Evolutionary conservation across 2,888 invertebrate genomes (phyloP).

Genomic region (Reticulitermes lucifugus): DNA sequence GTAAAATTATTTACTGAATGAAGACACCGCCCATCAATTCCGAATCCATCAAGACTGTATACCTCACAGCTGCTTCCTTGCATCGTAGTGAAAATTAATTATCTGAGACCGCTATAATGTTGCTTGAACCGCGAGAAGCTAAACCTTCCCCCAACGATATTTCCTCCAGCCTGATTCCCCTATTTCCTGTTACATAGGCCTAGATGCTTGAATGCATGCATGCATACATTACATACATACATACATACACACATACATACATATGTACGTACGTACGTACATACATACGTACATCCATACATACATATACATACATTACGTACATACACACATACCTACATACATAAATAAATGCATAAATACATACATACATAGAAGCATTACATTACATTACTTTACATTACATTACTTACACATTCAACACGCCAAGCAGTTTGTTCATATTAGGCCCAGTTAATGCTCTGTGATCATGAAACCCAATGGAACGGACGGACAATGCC

Average conservation of each 20-base stretch:
- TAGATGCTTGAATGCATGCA: too few species aligned
- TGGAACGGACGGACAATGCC: conserved; percentile 45
- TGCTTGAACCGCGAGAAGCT: background rate
- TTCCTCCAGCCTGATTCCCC: background rate
- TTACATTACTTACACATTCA: conserved; percentile 7
- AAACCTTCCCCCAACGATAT: background rate
- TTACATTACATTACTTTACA: too few species aligned
- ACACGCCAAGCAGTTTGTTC: conserved; percentile 45
- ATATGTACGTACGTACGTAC: too few species aligned
- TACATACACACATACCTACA: too few species aligned
- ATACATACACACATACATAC: too few species aligned
- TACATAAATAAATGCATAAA: too few species aligned
- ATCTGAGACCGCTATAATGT: conserved; percentile 15
- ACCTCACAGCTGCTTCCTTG: conserved; percentile 30
- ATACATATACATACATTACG: too few species aligned
- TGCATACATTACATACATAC: too few species aligned
- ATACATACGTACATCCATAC: too few species aligned
- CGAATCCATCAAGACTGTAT: background rate
- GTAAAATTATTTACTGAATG: conserved; percentile 15
- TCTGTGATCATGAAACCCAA: conserved; percentile 47
- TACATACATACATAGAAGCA: too few species aligned
- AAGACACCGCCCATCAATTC: conserved; percentile 25
- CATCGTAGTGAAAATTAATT: conserved; percentile 28
- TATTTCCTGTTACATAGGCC: conserved; percentile 17
- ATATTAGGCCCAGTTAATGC: conserved; percentile 46